Evolutionary conservation across 2,888 invertebrate species (phyloP).

Genomic region (Dione juno): DNA sequence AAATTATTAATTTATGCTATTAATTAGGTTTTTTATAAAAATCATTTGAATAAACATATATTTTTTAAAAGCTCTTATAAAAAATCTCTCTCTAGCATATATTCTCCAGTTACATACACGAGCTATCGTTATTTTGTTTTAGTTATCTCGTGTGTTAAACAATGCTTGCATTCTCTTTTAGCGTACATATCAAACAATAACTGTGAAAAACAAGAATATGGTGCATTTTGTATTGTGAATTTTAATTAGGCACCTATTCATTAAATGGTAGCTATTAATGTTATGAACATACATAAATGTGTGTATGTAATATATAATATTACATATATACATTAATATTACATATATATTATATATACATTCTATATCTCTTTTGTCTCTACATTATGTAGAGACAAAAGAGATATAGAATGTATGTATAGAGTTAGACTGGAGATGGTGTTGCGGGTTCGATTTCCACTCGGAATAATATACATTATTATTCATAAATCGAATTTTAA

Average conservation of each 20-base stretch:
- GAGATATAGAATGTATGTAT: too few relatives aligned
- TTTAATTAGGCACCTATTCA: constrained; percentile 33
- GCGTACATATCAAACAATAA: constrained; percentile 21
- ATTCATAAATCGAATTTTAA: too few relatives aligned
- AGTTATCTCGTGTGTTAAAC: constrained; percentile 21
- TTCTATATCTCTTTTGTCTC: too few relatives aligned
- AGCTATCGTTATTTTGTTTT: background rate
- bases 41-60: background rate
- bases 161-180: constrained; percentile 29
- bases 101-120: constrained; percentile 8
- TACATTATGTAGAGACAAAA: too few relatives aligned
- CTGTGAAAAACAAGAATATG: constrained; percentile 22
- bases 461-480: too few relatives aligned
- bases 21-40: too few relatives aligned
- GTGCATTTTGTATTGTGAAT: constrained; percentile 19
- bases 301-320: background rate
- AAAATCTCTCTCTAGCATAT: background rate
- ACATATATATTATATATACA: too few relatives aligned
- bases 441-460: too few relatives aligned
- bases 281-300: background rate
- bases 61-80: background rate
- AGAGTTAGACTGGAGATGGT: too few relatives aligned
- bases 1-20: too few relatives aligned
- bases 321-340: too few relatives aligned
- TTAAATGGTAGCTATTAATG: constrained; percentile 11